A percentile compares a stretch with the other conserved stretches of the same genome.
Evolutionary conservation across 2,888 invertebrate genomes (phyloP).

Genomic region (Ryuthela nishihirai): DNA sequence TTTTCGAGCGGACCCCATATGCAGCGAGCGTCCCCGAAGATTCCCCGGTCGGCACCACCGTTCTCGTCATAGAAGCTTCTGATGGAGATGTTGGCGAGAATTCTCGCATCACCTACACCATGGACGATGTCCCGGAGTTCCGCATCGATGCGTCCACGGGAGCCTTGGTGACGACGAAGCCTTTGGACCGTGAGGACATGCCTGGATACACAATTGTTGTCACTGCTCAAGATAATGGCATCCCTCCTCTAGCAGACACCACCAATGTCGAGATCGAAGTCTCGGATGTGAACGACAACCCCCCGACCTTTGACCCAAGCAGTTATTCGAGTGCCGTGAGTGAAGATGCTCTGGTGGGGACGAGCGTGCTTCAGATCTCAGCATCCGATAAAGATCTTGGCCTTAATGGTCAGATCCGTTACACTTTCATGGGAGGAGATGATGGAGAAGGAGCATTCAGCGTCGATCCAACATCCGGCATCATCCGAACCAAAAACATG

Average conservation of each 20-base stretch:
- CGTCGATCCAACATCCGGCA: slow-evolving; percentile 87
- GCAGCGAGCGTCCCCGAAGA: slow-evolving; percentile 86
- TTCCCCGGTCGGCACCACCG: slow-evolving; percentile 83
- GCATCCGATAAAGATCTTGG: slow-evolving; percentile 83
- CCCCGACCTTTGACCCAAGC: slow-evolving; percentile 67
- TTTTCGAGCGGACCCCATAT: slow-evolving; percentile 90
- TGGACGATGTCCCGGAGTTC: slow-evolving; percentile 60
- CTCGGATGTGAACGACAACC: slow-evolving; percentile 93
- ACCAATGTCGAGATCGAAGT: slow-evolving; percentile 94
- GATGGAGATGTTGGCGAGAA: slow-evolving; percentile 95
- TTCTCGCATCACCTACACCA: slow-evolving; percentile 60
- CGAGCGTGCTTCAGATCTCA: slow-evolving; percentile 51
- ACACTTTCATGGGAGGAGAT: slow-evolving; percentile 44
- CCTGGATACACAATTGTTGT: slow-evolving; percentile 81
- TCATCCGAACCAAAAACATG: slow-evolving; percentile 80
- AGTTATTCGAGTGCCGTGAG: slow-evolving; percentile 65
- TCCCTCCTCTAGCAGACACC: slow-evolving; percentile 83
- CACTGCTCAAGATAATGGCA: slow-evolving; percentile 88
- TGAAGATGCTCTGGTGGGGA: slow-evolving; percentile 81
- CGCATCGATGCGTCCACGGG: slow-evolving; percentile 89
- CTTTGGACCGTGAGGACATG: slow-evolving; percentile 77
- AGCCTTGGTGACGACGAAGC: slow-evolving; percentile 79
- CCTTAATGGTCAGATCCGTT: slow-evolving; percentile 73
- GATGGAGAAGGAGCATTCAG: slow-evolving; percentile 83
- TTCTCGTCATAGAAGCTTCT: slow-evolving; percentile 83